phyloP scores from a whole-genome alignment of 92 coral and sea anemone species.

The Palythoa caribaeorum region DNA sequence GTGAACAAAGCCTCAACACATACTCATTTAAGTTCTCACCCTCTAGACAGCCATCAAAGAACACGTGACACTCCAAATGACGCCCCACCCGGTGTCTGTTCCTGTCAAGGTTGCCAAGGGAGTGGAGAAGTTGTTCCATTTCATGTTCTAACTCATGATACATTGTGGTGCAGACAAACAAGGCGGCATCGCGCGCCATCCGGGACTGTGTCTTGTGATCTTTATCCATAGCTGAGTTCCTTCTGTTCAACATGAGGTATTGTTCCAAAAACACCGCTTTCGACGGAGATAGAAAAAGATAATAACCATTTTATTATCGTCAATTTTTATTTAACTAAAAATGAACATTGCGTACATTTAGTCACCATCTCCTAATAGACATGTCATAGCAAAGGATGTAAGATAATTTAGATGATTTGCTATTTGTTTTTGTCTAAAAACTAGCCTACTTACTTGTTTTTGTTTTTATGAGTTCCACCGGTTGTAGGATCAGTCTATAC shows the following conservation, averaged over 20 bases:
- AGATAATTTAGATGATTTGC: too few species aligned
- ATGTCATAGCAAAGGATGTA: too few species aligned
- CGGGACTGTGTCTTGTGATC: constrained; percentile 49
- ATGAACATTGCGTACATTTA: background rate
- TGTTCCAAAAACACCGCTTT: constrained; percentile 68
- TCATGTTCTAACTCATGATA: constrained; percentile 77
- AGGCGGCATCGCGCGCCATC: constrained; percentile 54
- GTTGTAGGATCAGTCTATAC: too few species aligned
- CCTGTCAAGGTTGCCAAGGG: constrained; percentile 65
- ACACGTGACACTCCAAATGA: constrained; percentile 77
- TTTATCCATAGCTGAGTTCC: constrained; percentile 62
- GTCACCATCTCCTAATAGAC: too few species aligned
- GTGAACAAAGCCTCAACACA: constrained; percentile 56
- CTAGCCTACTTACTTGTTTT: too few species aligned
- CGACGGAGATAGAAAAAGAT: background rate
- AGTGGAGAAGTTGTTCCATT: constrained; percentile 78
- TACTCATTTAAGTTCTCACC: constrained; percentile 54
- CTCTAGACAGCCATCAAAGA: constrained; percentile 76
- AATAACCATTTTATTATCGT: background rate
- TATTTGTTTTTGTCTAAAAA: too few species aligned
- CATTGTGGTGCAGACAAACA: constrained; percentile 87
- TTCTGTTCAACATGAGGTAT: constrained; percentile 68
- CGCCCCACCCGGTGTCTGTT: constrained; percentile 50
- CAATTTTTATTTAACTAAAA: background rate
- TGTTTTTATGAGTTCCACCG: too few species aligned